Percentiles rank a stretch among this genome's conserved stretches.
Conservation (phyloP, 2,113 vertebrate species). For the Megalops atlanticus region DNA sequence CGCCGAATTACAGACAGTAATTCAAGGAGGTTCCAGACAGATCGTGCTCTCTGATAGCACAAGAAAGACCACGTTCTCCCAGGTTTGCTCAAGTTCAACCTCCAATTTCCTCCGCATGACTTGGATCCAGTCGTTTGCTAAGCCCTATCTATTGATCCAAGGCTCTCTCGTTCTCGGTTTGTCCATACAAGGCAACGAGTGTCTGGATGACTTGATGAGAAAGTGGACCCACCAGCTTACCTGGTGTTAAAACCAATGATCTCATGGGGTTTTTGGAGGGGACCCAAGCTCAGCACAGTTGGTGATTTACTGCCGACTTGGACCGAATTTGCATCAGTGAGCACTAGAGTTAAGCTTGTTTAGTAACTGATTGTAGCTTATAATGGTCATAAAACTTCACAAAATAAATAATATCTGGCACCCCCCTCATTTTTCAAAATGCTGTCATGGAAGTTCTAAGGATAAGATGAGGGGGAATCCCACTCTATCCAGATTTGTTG, state of each 20-base stretch:
- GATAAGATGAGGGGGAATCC: not conserved
- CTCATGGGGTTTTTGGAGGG: conserved; percentile 5
- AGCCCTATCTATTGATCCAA: not conserved
- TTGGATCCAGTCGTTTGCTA: conserved; percentile 25
- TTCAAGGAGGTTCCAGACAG: conserved; percentile 16
- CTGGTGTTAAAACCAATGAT: not conserved
- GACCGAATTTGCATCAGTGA: not conserved
- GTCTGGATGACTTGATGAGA: conserved; percentile 29
- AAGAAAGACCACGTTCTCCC: not conserved
- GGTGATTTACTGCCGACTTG: not conserved
- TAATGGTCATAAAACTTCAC: conserved; percentile 14
- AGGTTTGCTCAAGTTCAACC: conserved; percentile 34
- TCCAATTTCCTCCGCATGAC: conserved; percentile 36
- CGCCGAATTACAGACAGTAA: not conserved
- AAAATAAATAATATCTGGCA: not conserved
- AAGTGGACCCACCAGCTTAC: conserved; percentile 8
- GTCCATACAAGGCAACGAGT: conserved; percentile 30
- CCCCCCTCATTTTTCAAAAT: not conserved
- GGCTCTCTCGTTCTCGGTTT: conserved; percentile 1
- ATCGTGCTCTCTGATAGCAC: not conserved
- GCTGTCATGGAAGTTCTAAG: not conserved
- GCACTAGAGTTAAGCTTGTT: not conserved
- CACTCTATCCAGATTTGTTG: not conserved
- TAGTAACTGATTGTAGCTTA: not conserved
- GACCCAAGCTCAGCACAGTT: not conserved